Base-by-base conservation (phyloP, 2,113 vertebrate genomes). In the Phyllostomus discolor region DNA sequence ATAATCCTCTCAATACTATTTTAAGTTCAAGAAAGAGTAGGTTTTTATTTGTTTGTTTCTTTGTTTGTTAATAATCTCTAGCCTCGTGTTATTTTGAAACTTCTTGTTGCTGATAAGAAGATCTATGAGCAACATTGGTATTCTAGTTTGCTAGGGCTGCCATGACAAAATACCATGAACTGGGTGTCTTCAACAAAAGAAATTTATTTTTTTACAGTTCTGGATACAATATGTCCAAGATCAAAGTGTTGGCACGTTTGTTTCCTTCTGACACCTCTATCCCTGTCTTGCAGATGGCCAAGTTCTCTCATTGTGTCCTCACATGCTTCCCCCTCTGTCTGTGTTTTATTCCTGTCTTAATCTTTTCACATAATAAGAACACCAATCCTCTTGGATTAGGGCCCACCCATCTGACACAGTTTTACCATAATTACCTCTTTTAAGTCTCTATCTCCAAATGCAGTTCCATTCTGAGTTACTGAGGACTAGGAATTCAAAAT, bases 1-100 rank as follows among this genome's bases (percentile, higher is more conserved):
- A 82, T 90, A 76, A 95, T 89, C 81, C 14, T 76, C n/a, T 88
- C 80, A 38, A 95, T 88, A 95, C 76, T 85, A 73, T 91, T 93
- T 88, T 67, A 81, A 92, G 19, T 33, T 35, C 10, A 81, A 54
- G 15, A 72, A 90, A 41, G 15, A 80, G 5, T 46, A 43, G 17
- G 1, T 80, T 93, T 50, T 80, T 72, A 8, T 41, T 76, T 78
- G 14, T 41, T 72, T 72, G 7, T 19, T 43, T 75, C 24, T 41
- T 64, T 64, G 35, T 41, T 64, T 64, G 35, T 43, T 16, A 91
- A 41, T 52, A 52, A 73, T 62, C 46, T 82, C 2, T 38, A 95
- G 1, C 4, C 5, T 46, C 1, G 0, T 31, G 14, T 67, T n/a
- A 6, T 33, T 57, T 88, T 64, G 72, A 93, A 84, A 19, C 70